Base-by-base conservation (phyloP, 2,113 vertebrate species). In the Eubucco bourcierii region DNA sequence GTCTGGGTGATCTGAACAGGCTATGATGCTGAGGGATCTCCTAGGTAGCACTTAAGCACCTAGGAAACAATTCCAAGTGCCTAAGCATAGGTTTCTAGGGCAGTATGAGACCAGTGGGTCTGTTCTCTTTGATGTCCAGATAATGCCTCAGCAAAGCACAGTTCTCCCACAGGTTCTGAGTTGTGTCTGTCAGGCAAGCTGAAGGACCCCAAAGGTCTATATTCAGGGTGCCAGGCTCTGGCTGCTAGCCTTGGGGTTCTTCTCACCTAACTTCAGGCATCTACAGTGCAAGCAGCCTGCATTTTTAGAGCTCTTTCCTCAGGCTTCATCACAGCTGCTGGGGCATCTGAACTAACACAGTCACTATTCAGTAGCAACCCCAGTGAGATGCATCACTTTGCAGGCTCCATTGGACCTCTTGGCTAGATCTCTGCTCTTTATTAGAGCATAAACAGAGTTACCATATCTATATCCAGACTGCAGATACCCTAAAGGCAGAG, bases 401-500 rank as follows among this genome's bases (percentile, higher is more conserved):
- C 59, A 58, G 59, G 39, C 39, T 77, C 39, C 18, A 13, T 2
- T 47, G 58, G 19, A 29, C 33, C 52, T 44, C 8, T 37, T 84
- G 61, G 61, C 31, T 33, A 50, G 20, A 56, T 25, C 31, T 68
- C 33, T 46, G 21, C 37, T 31, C 31, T 33, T 33, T 58, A 52
- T 0, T 31, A 16, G 33, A 3, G 8, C 20, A 82, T 78, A 46
- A 33, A 39, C 0, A 1, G 20, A 1, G 2, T 34, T 52, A 13
- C 4, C 14, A 17, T 46, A 37, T 33, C 50, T 68, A 4, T 34
- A 29, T 20, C 46, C 33, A 41, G 72, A 56, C 21, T 37, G 18
- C 33, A 74, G 60, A 18, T 55, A 71, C 14, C 14, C 46, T 55
- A 53, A 67, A 65, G 34, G 47, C 27, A 66, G 9, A 7, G 19